phyloP scores from a whole-genome alignment of 2,888 invertebrate genomes.

The Athetis lepigone region DNA sequence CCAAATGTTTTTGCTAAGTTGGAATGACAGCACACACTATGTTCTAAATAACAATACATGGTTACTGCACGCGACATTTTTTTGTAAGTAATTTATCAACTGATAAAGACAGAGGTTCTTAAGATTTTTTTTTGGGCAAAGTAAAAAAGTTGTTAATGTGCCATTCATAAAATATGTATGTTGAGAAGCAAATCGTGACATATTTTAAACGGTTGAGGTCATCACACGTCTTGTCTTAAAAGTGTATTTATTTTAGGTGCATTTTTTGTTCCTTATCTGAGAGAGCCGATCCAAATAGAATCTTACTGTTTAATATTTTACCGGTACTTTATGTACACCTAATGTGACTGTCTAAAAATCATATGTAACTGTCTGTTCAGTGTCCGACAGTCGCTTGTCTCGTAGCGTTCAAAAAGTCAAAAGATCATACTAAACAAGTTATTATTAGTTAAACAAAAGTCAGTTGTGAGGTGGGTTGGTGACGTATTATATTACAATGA shows the following conservation, averaged over 20 bases:
- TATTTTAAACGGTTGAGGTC: conserved; percentile 13
- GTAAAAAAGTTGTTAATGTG: conserved; percentile 6
- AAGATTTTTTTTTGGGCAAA: conserved; percentile 15
- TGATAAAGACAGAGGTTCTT: neutral
- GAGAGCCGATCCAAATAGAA: neutral
- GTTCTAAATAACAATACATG: neutral
- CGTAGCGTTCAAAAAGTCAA: neutral
- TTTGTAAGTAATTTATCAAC: conserved; percentile 9
- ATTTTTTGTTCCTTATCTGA: neutral
- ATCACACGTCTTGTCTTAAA: conserved; percentile 5
- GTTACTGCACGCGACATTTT: conserved; percentile 1
- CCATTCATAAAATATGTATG: neutral
- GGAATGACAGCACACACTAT: neutral
- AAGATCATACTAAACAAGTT: conserved; percentile 17
- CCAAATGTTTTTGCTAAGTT: neutral
- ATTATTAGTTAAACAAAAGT: conserved; percentile 16
- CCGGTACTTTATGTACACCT: neutral
- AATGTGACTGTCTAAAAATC: too few species aligned
- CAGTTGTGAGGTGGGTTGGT: conserved; percentile 8
- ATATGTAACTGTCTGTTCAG: too few species aligned
- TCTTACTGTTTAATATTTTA: neutral
- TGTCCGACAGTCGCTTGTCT: too few species aligned
- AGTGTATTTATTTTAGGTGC: neutral
- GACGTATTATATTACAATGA: conserved; percentile 11
- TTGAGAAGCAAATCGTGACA: conserved; percentile 9